These are phyloP conservation scores for Struthidea cinerea DNA, from an alignment of 2,113 vertebrate species.

Conservation along the genomic window DNA sequence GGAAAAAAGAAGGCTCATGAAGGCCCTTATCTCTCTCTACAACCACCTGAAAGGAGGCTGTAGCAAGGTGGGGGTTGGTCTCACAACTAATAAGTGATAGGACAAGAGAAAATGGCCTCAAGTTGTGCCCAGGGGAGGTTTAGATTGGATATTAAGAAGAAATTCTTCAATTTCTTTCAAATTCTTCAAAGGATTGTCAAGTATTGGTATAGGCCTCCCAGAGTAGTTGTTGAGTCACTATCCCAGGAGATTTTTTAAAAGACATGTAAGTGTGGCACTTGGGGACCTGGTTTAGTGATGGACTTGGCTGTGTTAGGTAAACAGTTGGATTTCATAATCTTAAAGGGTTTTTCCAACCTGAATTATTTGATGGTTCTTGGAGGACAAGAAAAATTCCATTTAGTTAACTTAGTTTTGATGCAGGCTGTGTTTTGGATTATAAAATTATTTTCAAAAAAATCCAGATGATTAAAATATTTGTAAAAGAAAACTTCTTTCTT, in stretches of 20 bases:
- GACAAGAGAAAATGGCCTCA: not conserved
- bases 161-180: not conserved
- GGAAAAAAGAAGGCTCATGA: not conserved
- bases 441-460: not conserved
- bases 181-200: not conserved
- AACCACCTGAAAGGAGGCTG: not conserved
- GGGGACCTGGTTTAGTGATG: not conserved
- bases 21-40: not conserved
- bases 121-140: not conserved
- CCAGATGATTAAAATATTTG: not conserved
- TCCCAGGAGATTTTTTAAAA: not conserved
- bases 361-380: not conserved
- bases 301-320: not conserved
- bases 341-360: not conserved
- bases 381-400: not conserved
- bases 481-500: not conserved
- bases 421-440: not conserved
- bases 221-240: not conserved
- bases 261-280: not conserved
- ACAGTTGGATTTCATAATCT: not conserved
- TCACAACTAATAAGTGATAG: not conserved
- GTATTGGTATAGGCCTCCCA: not conserved
- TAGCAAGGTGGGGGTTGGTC: fast-evolving
- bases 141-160: not conserved
- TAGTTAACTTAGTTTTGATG: not conserved